Evolutionary conservation across 2,113 vertebrate species (phyloP), one percentile per base, ranked within the genome.

Genomic region (Acanthisitta chloris): DNA sequence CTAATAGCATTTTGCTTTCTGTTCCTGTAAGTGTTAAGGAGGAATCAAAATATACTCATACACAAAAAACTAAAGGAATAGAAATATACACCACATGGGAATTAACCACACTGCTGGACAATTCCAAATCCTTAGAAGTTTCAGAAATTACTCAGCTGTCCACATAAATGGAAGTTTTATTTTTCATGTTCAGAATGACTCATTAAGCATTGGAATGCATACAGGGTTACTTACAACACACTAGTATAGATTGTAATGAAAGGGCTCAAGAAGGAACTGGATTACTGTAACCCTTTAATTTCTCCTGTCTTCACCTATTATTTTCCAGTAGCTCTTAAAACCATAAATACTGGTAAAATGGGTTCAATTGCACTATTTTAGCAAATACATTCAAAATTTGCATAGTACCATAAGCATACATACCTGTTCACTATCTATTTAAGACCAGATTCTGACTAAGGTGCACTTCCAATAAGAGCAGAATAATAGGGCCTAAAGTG

Each of bases 1-100:
- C 91, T 96, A 97, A 97, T 62, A 91, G 87, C 65, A 84, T 17
- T 66, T 73, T 94, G 88, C 91, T 97, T 98, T 96, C 95, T 92
- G 88, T 97, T 98, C 95, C 97, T 97, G 94, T 94, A 96, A 97
- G 89, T 36, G 61, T 66, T 86, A 42, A 46, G 64, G 55, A 92
- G 70, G 81, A 89, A 59, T n/a, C 34, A 85, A 93, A 95, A 91
- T 48, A 78, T 24, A 95, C 48, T 96, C 70, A 74, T 96, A 96
- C 91, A 96, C 67, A 74, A 73, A 90, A 88, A 81, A 69, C 81
- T 51, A 62, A 87, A 38, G 36, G 49, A 94, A 73, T 38, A 92
- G 66, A 98, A 97, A 93, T 61, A 92, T 46, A 51, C 45, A 90
- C 92, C 86, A 85, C 49, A 9, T 90, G 95, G 90, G 91, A 96